A percentile compares a stretch with the other conserved stretches of the same genome.
These are phyloP conservation scores for Diarsia rubi DNA, from an alignment of 2,888 invertebrate genomes.

Conservation along the genomic window DNA sequence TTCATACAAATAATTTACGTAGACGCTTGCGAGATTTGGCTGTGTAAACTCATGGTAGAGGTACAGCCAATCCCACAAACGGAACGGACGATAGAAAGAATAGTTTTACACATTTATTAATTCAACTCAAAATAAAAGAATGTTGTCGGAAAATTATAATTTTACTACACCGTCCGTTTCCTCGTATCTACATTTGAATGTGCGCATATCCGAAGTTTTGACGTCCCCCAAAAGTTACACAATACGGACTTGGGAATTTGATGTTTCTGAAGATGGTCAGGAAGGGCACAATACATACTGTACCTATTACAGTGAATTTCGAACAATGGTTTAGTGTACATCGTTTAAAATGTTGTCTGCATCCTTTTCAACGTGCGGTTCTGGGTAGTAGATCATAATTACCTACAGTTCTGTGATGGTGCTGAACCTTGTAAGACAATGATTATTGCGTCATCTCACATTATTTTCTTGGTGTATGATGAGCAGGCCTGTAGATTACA, in stretches of 20 bases:
- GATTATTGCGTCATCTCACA: not conserved
- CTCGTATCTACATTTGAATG: constrained; percentile 54
- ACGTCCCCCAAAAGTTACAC: constrained; percentile 50
- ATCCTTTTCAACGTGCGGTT: not conserved
- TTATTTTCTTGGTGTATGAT: not conserved
- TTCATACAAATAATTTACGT: no score
- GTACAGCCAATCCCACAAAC: not conserved
- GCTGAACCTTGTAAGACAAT: not conserved
- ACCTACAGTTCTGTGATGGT: not conserved
- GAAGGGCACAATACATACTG: constrained; percentile 2
- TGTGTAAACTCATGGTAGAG: no score
- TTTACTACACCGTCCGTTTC: constrained; percentile 29
- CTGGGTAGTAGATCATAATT: not conserved
- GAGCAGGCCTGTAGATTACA: not conserved
- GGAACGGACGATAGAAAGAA: not conserved
- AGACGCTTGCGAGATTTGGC: no score
- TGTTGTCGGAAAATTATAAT: constrained; percentile 41
- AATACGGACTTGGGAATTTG: constrained; percentile 46
- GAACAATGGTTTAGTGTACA: not conserved
- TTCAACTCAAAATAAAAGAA: constrained; percentile 30
- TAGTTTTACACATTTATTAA: constrained; percentile 13
- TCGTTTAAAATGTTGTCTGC: not conserved
- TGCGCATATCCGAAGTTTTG: constrained; percentile 48
- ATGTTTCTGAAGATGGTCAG: constrained; percentile 37
- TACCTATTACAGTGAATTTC: not conserved